Evolutionary conservation across 2,888 invertebrate species (phyloP), one percentile per base, ranked within the genome.

Genomic region (Boloria selene): DNA sequence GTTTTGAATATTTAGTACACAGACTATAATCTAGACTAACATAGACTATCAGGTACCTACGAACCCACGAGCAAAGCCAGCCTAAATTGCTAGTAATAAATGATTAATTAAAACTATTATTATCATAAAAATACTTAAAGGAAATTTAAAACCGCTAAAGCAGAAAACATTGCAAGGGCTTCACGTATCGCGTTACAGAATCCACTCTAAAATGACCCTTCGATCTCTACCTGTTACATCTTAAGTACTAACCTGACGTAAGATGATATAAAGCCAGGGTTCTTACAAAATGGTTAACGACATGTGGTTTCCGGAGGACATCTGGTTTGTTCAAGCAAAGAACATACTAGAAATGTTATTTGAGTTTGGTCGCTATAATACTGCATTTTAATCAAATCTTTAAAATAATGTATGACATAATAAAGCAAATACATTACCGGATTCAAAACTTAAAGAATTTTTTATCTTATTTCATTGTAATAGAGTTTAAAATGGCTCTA

Each of bases 131-230:
- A 50, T 14, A 22, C 18, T n/a, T 45, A 55, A 56, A 56, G 56
- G 56, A 56, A 45, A 56, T 56, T 56, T 45, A 44, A 56, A 56
- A n/a, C 56, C 56, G 14, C 56, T 42, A 56, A 64, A 70, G 50
- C 22, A 63, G 18, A 52, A 59, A 45, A 50, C 44, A 45, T 53
- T 60, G 22, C 13, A 51, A 61, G 22, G 73, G 74, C 68, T 74
- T 74, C 73, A 17, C 55, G 18, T 73, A 73, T 73, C 51, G 68
- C 50, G 55, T 74, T 70, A 26, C 73, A 51, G 26, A 45, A 38
- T 17, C 71, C 71, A 70, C 6, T 22, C 13, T 51, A 68, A 68
- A 26, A 44, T 64, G 72, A 72, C 44, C 71, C 54, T 54, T 49
- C 18, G 22, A 52, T 55, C 55, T 65, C 47, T 56, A 68, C 55